phyloP scores from a whole-genome alignment of 1,140 invertebrate genomes.

The Plectrocnemia conspersa region DNA sequence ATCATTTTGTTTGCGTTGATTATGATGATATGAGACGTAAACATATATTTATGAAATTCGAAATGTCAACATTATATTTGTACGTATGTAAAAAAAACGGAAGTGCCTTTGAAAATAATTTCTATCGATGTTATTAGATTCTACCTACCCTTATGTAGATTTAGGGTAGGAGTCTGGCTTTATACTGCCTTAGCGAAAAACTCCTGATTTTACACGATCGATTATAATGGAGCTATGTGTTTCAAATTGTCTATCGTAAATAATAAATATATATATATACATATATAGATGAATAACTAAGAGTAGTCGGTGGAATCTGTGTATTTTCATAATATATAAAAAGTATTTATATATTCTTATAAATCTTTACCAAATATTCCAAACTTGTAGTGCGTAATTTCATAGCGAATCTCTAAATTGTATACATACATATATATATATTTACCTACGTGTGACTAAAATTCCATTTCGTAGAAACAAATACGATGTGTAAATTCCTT shows the following conservation, averaged over 20 bases:
- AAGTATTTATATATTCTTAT: conserved; percentile 18
- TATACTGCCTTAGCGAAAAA: conserved; percentile 34
- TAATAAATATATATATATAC: conserved; percentile 3
- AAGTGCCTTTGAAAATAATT: conserved; percentile 33
- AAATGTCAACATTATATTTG: conserved; percentile 4
- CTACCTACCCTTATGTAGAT: conserved; percentile 17
- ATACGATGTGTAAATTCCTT: neutral
- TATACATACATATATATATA: neutral
- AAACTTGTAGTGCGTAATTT: conserved; percentile 15
- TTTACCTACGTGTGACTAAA: neutral
- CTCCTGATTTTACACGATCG: conserved; percentile 14
- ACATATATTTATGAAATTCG: neutral
- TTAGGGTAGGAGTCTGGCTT: conserved; percentile 24
- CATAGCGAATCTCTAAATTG: conserved; percentile 5
- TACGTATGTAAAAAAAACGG: conserved; percentile 4
- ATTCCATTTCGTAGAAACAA: neutral
- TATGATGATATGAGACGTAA: neutral
- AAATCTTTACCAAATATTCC: conserved; percentile 19
- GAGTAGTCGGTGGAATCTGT: neutral
- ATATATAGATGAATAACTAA: conserved; percentile 10
- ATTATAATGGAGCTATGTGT: conserved; percentile 11
- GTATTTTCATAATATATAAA: conserved; percentile 15
- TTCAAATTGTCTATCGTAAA: conserved; percentile 2
- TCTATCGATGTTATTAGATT: conserved; percentile 25
- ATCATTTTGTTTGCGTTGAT: neutral